Base-by-base conservation (phyloP, 2,888 invertebrate species). In the Nudaria mundana region DNA sequence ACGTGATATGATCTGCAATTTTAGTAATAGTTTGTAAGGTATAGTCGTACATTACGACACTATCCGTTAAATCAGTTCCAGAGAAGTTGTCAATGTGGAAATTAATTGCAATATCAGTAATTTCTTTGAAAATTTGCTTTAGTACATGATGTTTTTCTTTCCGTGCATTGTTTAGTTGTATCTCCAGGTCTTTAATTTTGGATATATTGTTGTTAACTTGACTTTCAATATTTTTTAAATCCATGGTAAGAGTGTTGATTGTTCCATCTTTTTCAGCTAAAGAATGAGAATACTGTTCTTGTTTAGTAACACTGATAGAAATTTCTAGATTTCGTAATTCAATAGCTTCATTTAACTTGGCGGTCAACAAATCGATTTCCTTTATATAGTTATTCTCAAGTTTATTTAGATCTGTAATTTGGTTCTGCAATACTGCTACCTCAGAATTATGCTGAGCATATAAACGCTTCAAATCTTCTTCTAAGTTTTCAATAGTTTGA, bases 1-100 rank as follows among this genome's bases (percentile, higher is more conserved):
- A 38, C 31, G 42, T 38, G 33, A 76, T 41, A 33, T 70, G 53
- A 45, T 58, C 55, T 11, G 42, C 42, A 37, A 80, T 64, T 53
- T 66, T 63, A 10, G 79, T 66, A 34, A 85, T 61, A 1, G 56
- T 59, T n/a, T 55, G 28, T 20, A 68, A 30, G 31, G 81, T 68
- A 40, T 51, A 45, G 29, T 75, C 66, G 35, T 65, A 59, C 16
- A 45, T 46, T 37, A 58, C 43, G 10, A 44, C 39, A 40, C 49
- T 48, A 24, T 42, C 40, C 44, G 31, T 43, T 41, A 26, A 42
- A 33, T 61, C 50, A 30, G 23, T 42, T 2, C 40, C 43, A 10
- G 48, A 28, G 39, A 53, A 43, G 33, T 49, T 61, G 44, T 64
- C 56, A 8, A 68, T 63, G 23, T 65, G 59, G 29, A 64, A 59